Percentiles rank a stretch among this genome's conserved stretches.
Evolutionary conservation across 1,140 invertebrate genomes (phyloP).

Genomic region (Drosophila burlai): DNA sequence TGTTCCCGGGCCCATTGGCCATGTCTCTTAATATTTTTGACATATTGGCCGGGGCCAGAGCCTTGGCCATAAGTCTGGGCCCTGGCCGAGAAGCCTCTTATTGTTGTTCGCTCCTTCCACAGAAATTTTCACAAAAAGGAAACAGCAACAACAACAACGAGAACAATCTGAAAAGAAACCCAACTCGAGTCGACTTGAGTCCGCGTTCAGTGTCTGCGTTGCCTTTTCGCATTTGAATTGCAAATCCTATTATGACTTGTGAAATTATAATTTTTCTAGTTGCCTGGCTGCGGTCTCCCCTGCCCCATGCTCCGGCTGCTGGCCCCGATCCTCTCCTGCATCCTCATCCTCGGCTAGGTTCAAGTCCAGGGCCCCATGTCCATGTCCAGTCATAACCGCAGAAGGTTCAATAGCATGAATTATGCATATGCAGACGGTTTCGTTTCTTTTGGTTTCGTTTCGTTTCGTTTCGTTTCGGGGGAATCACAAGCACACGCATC

Average conservation of each 20-base stretch:
- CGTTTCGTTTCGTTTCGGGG: slow-evolving; percentile 51
- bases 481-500: slow-evolving; percentile 74
- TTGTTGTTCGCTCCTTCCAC: slow-evolving; percentile 63
- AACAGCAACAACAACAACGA: slow-evolving; percentile 33
- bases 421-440: slow-evolving; percentile 84
- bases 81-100: slow-evolving; percentile 49
- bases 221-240: slow-evolving; percentile 81
- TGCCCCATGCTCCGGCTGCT: not conserved
- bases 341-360: slow-evolving; percentile 45
- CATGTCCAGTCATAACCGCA: slow-evolving; percentile 65
- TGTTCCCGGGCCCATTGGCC: slow-evolving; percentile 60
- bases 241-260: slow-evolving; percentile 85
- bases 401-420: slow-evolving; percentile 85
- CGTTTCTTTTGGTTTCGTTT: slow-evolving; percentile 50
- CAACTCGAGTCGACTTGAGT: slow-evolving; percentile 46
- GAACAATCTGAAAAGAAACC: slow-evolving; percentile 43
- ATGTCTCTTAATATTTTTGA: slow-evolving; percentile 85
- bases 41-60: slow-evolving; percentile 77
- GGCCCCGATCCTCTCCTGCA: slow-evolving; percentile 4
- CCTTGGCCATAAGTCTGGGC: slow-evolving; percentile 40
- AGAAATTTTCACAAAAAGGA: slow-evolving; percentile 73
- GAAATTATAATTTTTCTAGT: slow-evolving; percentile 84
- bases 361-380: slow-evolving; percentile 65
- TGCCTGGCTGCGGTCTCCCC: slow-evolving; percentile 53
- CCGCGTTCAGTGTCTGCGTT: slow-evolving; percentile 62